Percentiles rank a stretch among this genome's conserved stretches.
Conservation (phyloP, 1,140 invertebrate genomes). For the Calephelis virginiensis region DNA sequence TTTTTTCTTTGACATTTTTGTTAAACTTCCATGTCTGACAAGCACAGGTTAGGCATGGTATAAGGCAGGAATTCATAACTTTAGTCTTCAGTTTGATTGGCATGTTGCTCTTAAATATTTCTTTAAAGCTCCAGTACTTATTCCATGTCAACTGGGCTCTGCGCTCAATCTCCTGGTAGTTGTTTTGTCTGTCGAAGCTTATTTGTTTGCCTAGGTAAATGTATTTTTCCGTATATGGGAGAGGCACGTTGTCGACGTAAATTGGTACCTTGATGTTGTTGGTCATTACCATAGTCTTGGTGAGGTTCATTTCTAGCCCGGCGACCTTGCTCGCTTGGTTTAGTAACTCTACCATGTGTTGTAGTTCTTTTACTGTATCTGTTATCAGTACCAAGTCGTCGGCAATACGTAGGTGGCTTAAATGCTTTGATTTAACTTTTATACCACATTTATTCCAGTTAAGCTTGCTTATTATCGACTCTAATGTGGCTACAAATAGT, state of each 20-base stretch:
- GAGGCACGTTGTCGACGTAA: slow-evolving; percentile 9
- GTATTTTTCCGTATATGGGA: slow-evolving; percentile 30
- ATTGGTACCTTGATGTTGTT: background rate
- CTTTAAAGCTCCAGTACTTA: too few species aligned
- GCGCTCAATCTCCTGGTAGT: too few species aligned
- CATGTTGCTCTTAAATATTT: too few species aligned
- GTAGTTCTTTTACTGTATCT: slow-evolving; percentile 22
- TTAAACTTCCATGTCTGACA: slow-evolving; percentile 6
- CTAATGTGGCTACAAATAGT: background rate
- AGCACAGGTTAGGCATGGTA: too few species aligned
- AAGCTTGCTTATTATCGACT: background rate
- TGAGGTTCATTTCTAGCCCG: background rate
- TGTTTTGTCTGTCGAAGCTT: too few species aligned
- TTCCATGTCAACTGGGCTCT: too few species aligned
- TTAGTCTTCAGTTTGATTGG: too few species aligned
- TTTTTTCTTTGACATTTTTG: slow-evolving; percentile 17
- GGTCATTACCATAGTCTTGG: background rate
- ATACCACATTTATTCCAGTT: background rate
- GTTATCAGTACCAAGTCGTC: too few species aligned
- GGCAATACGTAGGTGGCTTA: slow-evolving; percentile 16
- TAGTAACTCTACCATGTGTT: slow-evolving; percentile 28
- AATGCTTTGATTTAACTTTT: background rate
- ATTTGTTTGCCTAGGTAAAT: too few species aligned
- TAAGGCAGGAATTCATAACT: too few species aligned
- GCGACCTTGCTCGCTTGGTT: slow-evolving; percentile 19